phyloP scores from a whole-genome alignment of 2,113 vertebrate species.

The Triplophysa tibetana region DNA sequence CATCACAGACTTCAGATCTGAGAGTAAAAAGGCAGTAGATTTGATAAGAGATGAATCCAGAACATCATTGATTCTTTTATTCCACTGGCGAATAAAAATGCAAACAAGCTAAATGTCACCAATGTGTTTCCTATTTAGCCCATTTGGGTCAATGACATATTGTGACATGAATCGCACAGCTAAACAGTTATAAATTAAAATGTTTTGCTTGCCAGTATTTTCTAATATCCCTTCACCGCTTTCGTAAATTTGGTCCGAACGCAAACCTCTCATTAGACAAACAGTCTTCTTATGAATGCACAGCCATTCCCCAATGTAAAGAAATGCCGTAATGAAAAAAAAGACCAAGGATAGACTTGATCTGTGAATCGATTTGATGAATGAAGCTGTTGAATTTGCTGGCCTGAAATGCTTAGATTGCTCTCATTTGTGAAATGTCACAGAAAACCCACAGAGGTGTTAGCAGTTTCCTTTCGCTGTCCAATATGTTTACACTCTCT shows the following conservation, averaged over 20 bases:
- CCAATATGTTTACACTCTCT: background rate
- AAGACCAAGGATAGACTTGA: background rate
- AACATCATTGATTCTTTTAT: background rate
- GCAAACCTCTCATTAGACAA: conserved; percentile 1
- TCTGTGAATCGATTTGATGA: background rate
- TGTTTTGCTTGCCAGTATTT: background rate
- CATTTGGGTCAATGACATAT: background rate
- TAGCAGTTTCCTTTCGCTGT: background rate
- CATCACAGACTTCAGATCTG: background rate
- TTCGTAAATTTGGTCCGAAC: background rate
- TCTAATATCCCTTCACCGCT: background rate
- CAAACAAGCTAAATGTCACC: background rate
- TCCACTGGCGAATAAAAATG: background rate
- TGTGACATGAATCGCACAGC: background rate
- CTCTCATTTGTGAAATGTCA: background rate
- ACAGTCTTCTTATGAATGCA: background rate
- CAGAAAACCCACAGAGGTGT: background rate
- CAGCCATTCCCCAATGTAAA: background rate
- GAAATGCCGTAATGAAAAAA: background rate
- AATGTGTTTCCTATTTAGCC: background rate
- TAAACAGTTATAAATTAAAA: background rate
- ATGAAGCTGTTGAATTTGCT: background rate
- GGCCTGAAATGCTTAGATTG: background rate
- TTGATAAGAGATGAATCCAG: background rate
- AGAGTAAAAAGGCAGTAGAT: background rate